Conservation (phyloP, 2,888 invertebrate species). For the Amphiduros pacificus region DNA sequence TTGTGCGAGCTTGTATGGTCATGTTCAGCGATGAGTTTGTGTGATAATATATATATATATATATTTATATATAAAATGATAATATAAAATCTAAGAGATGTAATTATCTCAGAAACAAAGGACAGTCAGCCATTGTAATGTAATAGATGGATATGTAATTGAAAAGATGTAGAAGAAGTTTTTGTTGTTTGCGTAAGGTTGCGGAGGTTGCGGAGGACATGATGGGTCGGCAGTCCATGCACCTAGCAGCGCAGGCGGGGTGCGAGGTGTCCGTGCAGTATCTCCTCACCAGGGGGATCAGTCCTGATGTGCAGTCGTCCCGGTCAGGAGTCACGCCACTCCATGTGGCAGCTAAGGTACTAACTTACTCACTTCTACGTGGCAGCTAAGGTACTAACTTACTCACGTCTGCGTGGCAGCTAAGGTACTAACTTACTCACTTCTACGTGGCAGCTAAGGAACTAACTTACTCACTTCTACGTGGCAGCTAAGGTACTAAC, state of each 20-base stretch:
- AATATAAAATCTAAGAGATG: no score
- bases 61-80: no score
- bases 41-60: no score
- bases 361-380: not conserved
- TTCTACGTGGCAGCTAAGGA: not conserved
- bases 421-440: not conserved
- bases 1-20: no score
- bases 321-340: not conserved
- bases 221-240: not conserved
- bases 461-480: no score
- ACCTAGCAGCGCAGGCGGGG: not conserved
- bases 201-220: not conserved
- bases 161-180: no score
- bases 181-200: no score
- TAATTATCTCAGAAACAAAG: no score
- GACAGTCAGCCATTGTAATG: no score
- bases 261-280: not conserved
- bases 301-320: not conserved
- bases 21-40: no score
- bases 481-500: no score
- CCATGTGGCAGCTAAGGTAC: constrained; percentile 1
- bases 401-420: not conserved
- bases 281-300: not conserved
- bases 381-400: constrained; percentile 1
- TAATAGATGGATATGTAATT: no score